Evolutionary conservation across 2,797 vertebrate genomes (phyloP).

Genomic region (Anabas testudineus): DNA sequence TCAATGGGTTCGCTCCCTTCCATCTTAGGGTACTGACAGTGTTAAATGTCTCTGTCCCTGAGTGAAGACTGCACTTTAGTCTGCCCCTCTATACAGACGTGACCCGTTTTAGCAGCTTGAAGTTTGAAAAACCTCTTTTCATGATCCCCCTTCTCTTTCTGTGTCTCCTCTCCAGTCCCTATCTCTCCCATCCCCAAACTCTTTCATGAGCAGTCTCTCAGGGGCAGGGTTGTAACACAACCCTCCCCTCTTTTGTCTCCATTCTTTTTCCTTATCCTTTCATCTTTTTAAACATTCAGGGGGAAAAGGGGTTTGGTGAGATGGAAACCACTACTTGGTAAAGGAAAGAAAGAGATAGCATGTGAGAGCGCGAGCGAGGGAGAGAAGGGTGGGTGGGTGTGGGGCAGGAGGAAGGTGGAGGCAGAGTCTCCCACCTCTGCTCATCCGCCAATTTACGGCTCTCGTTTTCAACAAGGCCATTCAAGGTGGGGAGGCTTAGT

Average conservation of each 20-base stretch:
- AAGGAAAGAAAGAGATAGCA: constrained; percentile 79
- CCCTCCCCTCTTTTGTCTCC: constrained; percentile 81
- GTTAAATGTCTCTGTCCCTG: constrained; percentile 70
- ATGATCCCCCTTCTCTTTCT: constrained; percentile 68
- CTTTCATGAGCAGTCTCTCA: constrained; percentile 85
- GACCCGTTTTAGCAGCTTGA: constrained; percentile 71
- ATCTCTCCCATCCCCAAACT: constrained; percentile 82
- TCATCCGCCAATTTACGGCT: constrained; percentile 75
- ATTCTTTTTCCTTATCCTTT: constrained; percentile 88
- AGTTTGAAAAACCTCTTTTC: constrained; percentile 77
- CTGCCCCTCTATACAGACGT: constrained; percentile 69
- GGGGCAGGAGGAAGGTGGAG: constrained; percentile 37
- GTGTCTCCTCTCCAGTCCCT: constrained; percentile 75
- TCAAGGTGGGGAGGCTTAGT: constrained; percentile 73
- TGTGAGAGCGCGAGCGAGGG: constrained; percentile 63
- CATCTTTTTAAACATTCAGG: constrained; percentile 86
- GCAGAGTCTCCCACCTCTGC: constrained; percentile 53
- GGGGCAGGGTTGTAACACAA: constrained; percentile 84
- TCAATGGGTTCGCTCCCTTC: constrained; percentile 55
- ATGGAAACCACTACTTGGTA: constrained; percentile 82
- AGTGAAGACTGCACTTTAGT: constrained; percentile 73
- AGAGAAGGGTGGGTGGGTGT: no score
- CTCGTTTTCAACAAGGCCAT: constrained; percentile 79
- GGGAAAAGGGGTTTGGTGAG: constrained; percentile 79
- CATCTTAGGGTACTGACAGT: constrained; percentile 57